Evolutionary conservation across 2,113 vertebrate species (phyloP), one percentile per base, ranked within the genome.

Genomic region (Cygnus buccinator): DNA sequence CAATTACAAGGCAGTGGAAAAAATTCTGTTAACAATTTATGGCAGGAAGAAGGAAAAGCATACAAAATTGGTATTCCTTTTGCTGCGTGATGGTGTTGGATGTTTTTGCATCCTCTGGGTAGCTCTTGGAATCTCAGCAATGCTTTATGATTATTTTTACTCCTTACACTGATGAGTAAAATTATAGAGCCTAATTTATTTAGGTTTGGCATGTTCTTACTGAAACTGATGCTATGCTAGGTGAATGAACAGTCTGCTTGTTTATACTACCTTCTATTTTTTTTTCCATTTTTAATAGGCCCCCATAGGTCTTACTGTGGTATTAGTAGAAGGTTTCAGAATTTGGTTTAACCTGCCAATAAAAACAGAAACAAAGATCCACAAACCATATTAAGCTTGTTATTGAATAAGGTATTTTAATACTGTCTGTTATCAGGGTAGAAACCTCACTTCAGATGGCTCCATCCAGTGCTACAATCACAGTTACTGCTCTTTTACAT

Each of bases 111-210:
- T 94, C 66, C 57, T 94, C 76, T 90, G 70, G 68, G 61, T 80
- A 87, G 68, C 46, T 89, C 62, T 87, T 95, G 86, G 86, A 94
- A 68, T 84, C 73, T 93, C 73, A 78, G 83, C 44, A 89, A 93
- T 74, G 90, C 57, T 78, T 35, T 13, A 21, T 22, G 86, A 68
- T 94, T 93, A 74, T 96, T 86, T 86, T 80, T 77, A 65, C 61
- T 96, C 35, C 65, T 74, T 86, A 39, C 2, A 5, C 68, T 94
- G 80, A 71, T 0, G 37, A 89, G 62, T 73, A 87, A 86, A 95
- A 91, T 94, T 87, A 75, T 62, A 78, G 57, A 93, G 66, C 58
- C 52, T 93, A 68, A 84, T 94, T 94, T 87, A 72, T 94, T 96
- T 90, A 87, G 65, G 44, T 84, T 93, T 87, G 83, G 80, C 65